Base-by-base conservation (phyloP, 1,140 invertebrate species). In the Caerostris darwini region DNA sequence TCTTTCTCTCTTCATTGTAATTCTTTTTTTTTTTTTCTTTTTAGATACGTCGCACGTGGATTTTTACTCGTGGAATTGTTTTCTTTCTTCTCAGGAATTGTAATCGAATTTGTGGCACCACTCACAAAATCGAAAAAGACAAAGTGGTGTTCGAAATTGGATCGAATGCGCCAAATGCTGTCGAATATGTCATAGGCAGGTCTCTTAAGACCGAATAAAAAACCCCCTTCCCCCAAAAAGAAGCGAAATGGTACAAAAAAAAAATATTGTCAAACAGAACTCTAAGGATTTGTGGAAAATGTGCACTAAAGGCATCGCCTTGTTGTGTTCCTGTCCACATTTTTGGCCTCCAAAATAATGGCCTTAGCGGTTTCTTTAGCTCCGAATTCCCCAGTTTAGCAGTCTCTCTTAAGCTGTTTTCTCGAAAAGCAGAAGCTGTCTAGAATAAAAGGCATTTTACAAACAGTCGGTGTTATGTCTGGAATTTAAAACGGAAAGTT, bases 131-230 rank as follows among this genome's bases (percentile, higher is more conserved):
- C 83, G 57, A 85, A 58, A 57, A 57, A 85, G 83, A 85, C 54
- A 85, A 85, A 85, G 57, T 58, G 19, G 54, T 85, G 83, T n/a
- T 85, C 19, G 57, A 85, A 85, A 85, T 85, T 85, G 83, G 83
- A 85, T 85, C 83, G 83, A 85, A 85, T 57, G 83, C 83, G 57
- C 19, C 57, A 85, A 85, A 77, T 77, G 71, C 53, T 53, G 34
- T 12, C 71, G 71, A 77, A 77, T 77, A 77, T 77, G 71, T 77
- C 71, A 34, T 12, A 34, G 71, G 53, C 71, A 77, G 71, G 19
- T 77, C 71, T 77, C 71, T 77, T 50, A 77, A 77, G 34, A 77
- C 71, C 71, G 10, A 77, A 77, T 77, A 77, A 77, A 77, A 50
- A 50, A 53, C 71, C 34, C 34, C 34, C 2, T 34, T 2, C 34